Base-by-base conservation (phyloP, 1,140 invertebrate genomes). In the Drosophila murphyi region DNA sequence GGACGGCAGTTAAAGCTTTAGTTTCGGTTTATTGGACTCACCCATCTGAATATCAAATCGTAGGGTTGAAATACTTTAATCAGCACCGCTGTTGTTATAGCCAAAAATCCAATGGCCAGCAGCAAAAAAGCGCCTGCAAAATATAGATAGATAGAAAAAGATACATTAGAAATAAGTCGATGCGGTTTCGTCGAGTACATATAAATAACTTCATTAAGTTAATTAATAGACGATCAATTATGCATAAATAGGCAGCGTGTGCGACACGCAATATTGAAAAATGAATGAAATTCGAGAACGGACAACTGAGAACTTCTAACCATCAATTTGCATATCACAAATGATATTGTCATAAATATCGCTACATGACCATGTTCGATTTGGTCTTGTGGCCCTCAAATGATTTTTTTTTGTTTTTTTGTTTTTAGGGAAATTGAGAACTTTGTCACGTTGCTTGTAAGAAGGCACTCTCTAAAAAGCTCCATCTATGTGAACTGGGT, bases 21-120 rank as follows among this genome's bases (percentile, higher is more conserved):
- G 62, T 80, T 70, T 72, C 12, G 51, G 41, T 65, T 55, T 69
- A 68, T 70, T 60, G 12, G 60, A 80, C 74, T 88, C 76, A 92
- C 95, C 94, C 94, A 95, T 92, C 94, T 95, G 82, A 96, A 96
- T 45, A 97, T 92, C n/a, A 95, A 86, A 64, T 96, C 95, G 87
- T 96, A 96, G 2, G 96, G 96, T 57, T 96, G 94, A 28, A 95
- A 91, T 8, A 96, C 89, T 12, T 95, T 77, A 2, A 96, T 93
- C 41, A 95, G 92, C 45, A 94, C 94, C 7, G 95, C 96, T 5
- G 94, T 92, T 20, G 94, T 92, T 45, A 97, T 87, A 0, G 94
- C 93, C 75, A 96, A 91, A 63, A 96, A 93, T 1, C 96, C 96
- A 54, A 96, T 82, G 67, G 95, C 93, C 82, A 96, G 94, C 52